A percentile compares a stretch with the other conserved stretches of the same genome.
These are phyloP conservation scores for Quadriops clusia DNA, from an alignment of 2,888 invertebrate genomes.

Conservation along the genomic window DNA sequence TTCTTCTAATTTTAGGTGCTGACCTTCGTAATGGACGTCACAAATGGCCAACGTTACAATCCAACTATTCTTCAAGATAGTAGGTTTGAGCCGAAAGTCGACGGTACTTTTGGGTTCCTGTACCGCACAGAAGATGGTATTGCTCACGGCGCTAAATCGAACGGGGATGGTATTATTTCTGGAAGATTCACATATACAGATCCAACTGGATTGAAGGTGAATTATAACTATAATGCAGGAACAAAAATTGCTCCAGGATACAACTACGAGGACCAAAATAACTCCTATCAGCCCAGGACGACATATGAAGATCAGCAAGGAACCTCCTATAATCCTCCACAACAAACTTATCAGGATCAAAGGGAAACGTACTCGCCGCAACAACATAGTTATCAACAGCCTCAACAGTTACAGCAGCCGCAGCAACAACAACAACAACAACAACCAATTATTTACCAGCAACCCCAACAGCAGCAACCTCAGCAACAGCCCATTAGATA, in stretches of 20 bases:
- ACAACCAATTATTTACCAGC: slow-evolving; percentile 3
- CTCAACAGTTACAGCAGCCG: slow-evolving; percentile 3
- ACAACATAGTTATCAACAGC: slow-evolving; percentile 1
- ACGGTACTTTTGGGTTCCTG: slow-evolving; percentile 36
- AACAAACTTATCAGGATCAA: slow-evolving; percentile 1
- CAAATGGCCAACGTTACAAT: slow-evolving; percentile 22
- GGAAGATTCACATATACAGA: slow-evolving; percentile 36
- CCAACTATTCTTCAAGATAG: slow-evolving; percentile 34
- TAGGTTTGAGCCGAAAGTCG: slow-evolving; percentile 31
- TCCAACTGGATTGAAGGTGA: slow-evolving; percentile 35
- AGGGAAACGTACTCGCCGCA: too few relatives aligned
- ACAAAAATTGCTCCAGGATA: slow-evolving; percentile 26
- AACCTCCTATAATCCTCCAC: slow-evolving; percentile 5
- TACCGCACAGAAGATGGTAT: slow-evolving; percentile 37
- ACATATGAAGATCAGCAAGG: slow-evolving; percentile 3
- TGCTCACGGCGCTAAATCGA: slow-evolving; percentile 32
- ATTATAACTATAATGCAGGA: slow-evolving; percentile 35
- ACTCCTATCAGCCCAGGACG: slow-evolving; percentile 4
- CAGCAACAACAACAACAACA: too few relatives aligned
- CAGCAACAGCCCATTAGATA: slow-evolving; percentile 6
- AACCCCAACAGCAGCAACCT: slow-evolving; percentile 6
- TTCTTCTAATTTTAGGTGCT: not conserved
- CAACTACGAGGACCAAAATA: slow-evolving; percentile 18
- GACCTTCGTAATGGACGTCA: not conserved
- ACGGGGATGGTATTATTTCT: slow-evolving; percentile 31